A percentile compares a stretch with the other conserved stretches of the same genome.
Conservation (phyloP, 2,888 invertebrate genomes). For the Drosophila longiperda region DNA sequence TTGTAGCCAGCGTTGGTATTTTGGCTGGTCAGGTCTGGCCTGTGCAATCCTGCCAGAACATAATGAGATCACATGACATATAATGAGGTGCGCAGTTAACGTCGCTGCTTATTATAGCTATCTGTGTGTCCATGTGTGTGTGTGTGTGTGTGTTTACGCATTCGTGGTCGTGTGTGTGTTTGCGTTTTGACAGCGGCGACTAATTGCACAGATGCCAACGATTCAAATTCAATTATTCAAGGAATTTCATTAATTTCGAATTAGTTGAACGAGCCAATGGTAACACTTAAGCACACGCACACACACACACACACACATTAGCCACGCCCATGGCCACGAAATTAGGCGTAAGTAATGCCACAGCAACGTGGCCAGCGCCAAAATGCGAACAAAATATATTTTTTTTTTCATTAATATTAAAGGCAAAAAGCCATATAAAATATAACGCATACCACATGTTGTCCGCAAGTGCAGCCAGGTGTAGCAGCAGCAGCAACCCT, state of each 20-base stretch:
- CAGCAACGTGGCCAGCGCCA: constrained; percentile 39
- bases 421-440: constrained; percentile 61
- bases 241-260: constrained; percentile 82
- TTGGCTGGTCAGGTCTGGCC: constrained; percentile 21
- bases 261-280: constrained; percentile 77
- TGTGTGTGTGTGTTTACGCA: constrained; percentile 11
- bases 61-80: constrained; percentile 80
- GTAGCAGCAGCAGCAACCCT: constrained; percentile 31
- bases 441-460: constrained; percentile 70
- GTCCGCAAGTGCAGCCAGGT: constrained; percentile 63
- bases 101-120: constrained; percentile 54
- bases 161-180: constrained; percentile 27
- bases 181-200: constrained; percentile 65
- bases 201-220: constrained; percentile 80
- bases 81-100: constrained; percentile 75
- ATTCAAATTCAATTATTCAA: constrained; percentile 82
- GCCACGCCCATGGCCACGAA: constrained; percentile 54
- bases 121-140: not conserved
- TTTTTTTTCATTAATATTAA: constrained; percentile 67
- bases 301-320: constrained; percentile 15
- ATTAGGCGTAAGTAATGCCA: constrained; percentile 48
- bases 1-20: constrained; percentile 38
- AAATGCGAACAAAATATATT: constrained; percentile 46
- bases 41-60: constrained; percentile 22
- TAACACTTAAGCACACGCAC: constrained; percentile 60